These are phyloP conservation scores for Tridacna crocea DNA, from an alignment of 2,888 invertebrate species.

Conservation along the genomic window DNA sequence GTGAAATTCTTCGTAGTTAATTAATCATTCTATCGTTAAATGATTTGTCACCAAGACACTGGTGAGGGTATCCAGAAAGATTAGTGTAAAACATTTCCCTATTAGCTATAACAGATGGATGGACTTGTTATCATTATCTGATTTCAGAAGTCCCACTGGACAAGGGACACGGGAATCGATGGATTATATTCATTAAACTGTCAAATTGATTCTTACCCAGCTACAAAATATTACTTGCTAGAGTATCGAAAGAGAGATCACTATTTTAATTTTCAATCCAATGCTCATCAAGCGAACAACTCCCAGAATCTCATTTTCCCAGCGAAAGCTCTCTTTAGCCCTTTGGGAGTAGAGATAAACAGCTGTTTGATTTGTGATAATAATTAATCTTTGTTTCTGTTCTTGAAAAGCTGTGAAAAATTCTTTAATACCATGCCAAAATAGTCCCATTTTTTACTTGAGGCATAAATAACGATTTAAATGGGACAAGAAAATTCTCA, in stretches of 20 bases:
- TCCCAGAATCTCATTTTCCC: conserved; percentile 53
- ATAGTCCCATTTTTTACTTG: too few species aligned
- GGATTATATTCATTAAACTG: conserved; percentile 67
- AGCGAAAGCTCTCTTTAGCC: conserved; percentile 49
- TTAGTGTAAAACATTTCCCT: conserved; percentile 37
- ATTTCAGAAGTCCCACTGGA: conserved; percentile 49
- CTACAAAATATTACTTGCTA: conserved; percentile 63
- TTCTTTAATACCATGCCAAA: too few species aligned
- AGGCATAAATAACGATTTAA: too few species aligned
- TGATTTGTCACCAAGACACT: conserved; percentile 47
- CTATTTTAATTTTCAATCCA: conserved; percentile 65
- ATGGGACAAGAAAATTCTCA: too few species aligned
- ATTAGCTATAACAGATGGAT: conserved; percentile 60
- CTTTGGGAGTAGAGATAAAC: conserved; percentile 63
- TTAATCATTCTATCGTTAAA: conserved; percentile 34
- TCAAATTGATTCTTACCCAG: conserved; percentile 66
- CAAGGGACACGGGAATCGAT: conserved; percentile 45
- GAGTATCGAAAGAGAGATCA: conserved; percentile 58
- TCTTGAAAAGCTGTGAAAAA: neutral
- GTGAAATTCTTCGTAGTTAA: conserved; percentile 13
- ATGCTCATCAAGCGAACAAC: conserved; percentile 61
- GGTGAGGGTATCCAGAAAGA: conserved; percentile 21
- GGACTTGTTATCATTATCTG: conserved; percentile 41
- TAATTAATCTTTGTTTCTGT: conserved; percentile 65
- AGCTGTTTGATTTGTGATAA: conserved; percentile 65